These are phyloP conservation scores for Drosophila obscura DNA, from an alignment of 1,140 invertebrate genomes.

Conservation along the genomic window DNA sequence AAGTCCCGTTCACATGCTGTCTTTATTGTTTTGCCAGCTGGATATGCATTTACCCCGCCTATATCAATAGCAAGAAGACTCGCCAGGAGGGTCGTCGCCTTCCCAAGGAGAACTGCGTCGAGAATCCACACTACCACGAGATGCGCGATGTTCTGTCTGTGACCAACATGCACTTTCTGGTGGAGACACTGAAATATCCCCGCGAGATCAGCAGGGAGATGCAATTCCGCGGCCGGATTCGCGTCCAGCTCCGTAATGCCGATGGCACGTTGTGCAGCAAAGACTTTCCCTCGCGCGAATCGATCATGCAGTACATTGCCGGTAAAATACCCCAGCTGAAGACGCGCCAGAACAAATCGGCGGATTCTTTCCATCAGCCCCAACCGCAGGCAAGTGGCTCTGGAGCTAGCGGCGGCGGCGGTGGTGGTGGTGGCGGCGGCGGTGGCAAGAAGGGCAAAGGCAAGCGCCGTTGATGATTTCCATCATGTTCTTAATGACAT, in stretches of 20 bases:
- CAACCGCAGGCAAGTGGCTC: slow-evolving; percentile 56
- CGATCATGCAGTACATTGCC: slow-evolving; percentile 90
- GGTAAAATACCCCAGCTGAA: slow-evolving; percentile 97
- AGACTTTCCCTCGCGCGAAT: slow-evolving; percentile 91
- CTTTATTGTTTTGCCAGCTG: slow-evolving; percentile 87
- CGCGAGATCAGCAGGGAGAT: slow-evolving; percentile 95
- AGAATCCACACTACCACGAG: slow-evolving; percentile 97
- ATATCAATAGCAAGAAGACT: slow-evolving; percentile 97
- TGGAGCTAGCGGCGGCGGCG: slow-evolving; percentile 18
- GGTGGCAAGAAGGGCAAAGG: slow-evolving; percentile 79
- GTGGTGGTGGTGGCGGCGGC: slow-evolving; percentile 46
- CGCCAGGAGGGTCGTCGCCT: slow-evolving; percentile 93
- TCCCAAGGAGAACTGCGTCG: slow-evolving; percentile 93
- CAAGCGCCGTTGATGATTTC: slow-evolving; percentile 69
- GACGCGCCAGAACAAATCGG: slow-evolving; percentile 85
- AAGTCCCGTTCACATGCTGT: slow-evolving; percentile 29
- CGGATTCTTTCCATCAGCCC: slow-evolving; percentile 46
- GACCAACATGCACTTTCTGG: slow-evolving; percentile 91
- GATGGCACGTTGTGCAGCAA: slow-evolving; percentile 91
- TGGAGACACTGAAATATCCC: slow-evolving; percentile 98
- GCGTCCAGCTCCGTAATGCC: slow-evolving; percentile 96
- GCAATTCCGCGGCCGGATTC: slow-evolving; percentile 92
- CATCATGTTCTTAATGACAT: slow-evolving; percentile 11
- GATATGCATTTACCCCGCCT: slow-evolving; percentile 98
- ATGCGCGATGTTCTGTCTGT: slow-evolving; percentile 95